Conservation (phyloP, 1,140 invertebrate genomes). For the Lepidostoma basale region DNA sequence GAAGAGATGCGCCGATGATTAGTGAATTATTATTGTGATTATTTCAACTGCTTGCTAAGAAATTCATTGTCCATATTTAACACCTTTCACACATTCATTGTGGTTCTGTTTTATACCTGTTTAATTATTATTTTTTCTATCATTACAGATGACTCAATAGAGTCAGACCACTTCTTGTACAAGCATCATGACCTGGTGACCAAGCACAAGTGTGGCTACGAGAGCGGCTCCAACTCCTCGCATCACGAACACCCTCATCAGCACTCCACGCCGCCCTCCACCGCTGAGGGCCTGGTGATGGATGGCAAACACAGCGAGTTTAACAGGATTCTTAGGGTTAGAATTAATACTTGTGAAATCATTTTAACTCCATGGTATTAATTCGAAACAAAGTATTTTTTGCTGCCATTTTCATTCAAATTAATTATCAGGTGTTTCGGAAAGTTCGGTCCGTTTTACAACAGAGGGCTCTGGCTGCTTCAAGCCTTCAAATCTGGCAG, state of each 20-base stretch:
- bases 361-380: no score
- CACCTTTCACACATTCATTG: neutral
- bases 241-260: neutral
- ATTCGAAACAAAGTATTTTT: no score
- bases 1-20: no score
- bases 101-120: neutral
- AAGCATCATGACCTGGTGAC: conserved; percentile 70
- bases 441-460: no score
- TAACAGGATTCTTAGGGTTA: conserved; percentile 61
- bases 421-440: no score
- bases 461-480: no score
- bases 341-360: neutral
- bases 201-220: conserved; percentile 73
- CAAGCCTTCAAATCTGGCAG: no score
- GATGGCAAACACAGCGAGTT: conserved; percentile 51
- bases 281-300: conserved; percentile 16
- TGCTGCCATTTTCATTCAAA: no score
- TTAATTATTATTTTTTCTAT: conserved; percentile 44
- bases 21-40: no score
- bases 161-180: conserved; percentile 68
- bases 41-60: no score
- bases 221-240: conserved; percentile 45
- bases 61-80: neutral
- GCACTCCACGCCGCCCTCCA: neutral
- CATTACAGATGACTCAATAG: conserved; percentile 55